These are phyloP conservation scores for Megalops atlanticus DNA, from an alignment of 2,113 vertebrate species.

Conservation along the genomic window DNA sequence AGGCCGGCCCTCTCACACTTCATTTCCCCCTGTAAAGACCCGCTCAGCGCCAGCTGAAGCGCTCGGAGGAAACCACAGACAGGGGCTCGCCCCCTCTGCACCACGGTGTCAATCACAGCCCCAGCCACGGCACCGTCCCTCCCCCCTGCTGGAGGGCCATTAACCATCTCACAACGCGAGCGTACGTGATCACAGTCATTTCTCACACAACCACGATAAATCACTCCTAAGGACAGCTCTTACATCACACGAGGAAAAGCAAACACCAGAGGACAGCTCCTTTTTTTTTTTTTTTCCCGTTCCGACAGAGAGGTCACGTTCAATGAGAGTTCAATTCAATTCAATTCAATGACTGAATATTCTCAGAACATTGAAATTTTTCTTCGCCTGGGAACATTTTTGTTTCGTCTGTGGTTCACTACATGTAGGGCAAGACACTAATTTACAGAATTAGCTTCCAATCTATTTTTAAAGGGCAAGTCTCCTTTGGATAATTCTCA, in stretches of 20 bases:
- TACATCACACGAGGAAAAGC: conserved; percentile 66
- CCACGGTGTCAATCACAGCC: too few species aligned
- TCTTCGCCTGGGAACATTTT: neutral
- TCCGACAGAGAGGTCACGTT: conserved; percentile 71
- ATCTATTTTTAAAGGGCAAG: conserved; percentile 20
- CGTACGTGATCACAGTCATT: conserved; percentile 75
- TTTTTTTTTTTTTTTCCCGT: conserved; percentile 66
- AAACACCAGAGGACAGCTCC: conserved; percentile 65
- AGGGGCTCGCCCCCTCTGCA: too few species aligned
- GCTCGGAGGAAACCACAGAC: too few species aligned
- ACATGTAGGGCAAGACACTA: conserved; percentile 29
- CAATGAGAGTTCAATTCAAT: conserved; percentile 56
- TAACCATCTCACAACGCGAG: conserved; percentile 71
- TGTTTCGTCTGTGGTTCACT: conserved; percentile 27
- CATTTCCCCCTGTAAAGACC: too few species aligned
- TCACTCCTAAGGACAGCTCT: conserved; percentile 62
- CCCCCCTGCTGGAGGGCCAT: too few species aligned
- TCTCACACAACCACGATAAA: conserved; percentile 69
- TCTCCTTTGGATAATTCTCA: neutral
- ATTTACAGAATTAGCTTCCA: conserved; percentile 25
- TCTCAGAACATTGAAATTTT: conserved; percentile 22
- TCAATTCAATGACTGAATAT: conserved; percentile 37
- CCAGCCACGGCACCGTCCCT: too few species aligned
- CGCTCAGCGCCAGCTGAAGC: too few species aligned
- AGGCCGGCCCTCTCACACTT: too few species aligned